Conservation (phyloP, 2,888 invertebrate species). For the Leucophenga maculata region DNA sequence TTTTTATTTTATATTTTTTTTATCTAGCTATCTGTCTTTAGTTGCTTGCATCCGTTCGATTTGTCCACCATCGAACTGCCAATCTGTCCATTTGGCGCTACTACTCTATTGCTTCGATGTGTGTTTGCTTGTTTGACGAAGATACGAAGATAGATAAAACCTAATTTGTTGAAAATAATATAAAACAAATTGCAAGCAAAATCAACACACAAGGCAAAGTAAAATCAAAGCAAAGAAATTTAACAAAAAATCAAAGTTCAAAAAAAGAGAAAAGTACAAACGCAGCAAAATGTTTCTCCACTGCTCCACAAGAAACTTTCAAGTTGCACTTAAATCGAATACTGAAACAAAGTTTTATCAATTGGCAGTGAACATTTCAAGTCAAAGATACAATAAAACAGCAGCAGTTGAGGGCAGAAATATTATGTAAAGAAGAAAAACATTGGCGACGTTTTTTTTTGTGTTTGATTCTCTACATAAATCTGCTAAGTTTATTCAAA, state of each 20-base stretch:
- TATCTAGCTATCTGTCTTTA: no score
- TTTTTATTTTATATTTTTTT: no score
- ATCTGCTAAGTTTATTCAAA: no score
- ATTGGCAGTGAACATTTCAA: slow-evolving; percentile 13
- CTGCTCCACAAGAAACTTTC: slow-evolving; percentile 32
- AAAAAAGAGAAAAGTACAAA: slow-evolving; percentile 28
- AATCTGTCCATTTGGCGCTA: not conserved
- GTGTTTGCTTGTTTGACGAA: not conserved
- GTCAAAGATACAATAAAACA: not conserved
- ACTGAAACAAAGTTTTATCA: slow-evolving; percentile 22
- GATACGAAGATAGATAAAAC: slow-evolving; percentile 45
- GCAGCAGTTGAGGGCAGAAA: not conserved
- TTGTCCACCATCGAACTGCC: not conserved
- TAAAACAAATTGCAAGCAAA: slow-evolving; percentile 39
- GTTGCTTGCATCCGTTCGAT: slow-evolving; percentile 17
- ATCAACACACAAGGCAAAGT: slow-evolving; percentile 28
- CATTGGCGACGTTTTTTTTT: no score
- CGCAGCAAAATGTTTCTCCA: slow-evolving; percentile 36
- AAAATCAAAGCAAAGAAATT: slow-evolving; percentile 27
- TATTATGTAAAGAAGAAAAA: not conserved
- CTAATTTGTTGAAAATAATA: slow-evolving; percentile 58
- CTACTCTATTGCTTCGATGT: not conserved
- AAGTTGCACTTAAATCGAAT: slow-evolving; percentile 43
- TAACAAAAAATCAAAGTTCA: slow-evolving; percentile 2
- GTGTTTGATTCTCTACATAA: no score